Percentiles rank a stretch among this genome's conserved stretches.
phyloP scores from a whole-genome alignment of 1,140 invertebrate genomes.

The Eupristina koningsbergeri region DNA sequence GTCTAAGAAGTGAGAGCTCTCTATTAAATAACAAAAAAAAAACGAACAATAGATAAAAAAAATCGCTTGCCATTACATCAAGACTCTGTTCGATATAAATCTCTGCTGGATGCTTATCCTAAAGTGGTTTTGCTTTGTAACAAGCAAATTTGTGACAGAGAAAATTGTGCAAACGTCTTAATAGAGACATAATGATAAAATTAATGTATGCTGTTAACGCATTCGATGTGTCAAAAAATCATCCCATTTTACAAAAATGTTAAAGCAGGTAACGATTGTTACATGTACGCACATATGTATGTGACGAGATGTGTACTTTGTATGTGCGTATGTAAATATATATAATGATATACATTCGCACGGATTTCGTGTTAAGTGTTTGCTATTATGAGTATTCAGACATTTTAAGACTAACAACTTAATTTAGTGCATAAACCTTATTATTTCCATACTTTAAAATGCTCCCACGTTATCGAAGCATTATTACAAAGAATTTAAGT shows the following conservation, averaged over 20 bases:
- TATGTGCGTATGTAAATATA: not conserved
- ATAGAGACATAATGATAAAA: conserved; percentile 5
- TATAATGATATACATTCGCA: conserved; percentile 10
- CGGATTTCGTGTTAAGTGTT: conserved; percentile 43
- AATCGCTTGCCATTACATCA: conserved; percentile 44
- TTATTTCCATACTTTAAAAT: conserved; percentile 11
- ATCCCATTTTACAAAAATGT: conserved; percentile 10
- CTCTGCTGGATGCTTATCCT: conserved; percentile 40
- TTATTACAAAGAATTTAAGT: conserved; percentile 31
- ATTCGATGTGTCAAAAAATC: conserved; percentile 28
- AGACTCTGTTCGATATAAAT: conserved; percentile 50
- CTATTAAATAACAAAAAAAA: conserved; percentile 27
- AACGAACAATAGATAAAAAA: conserved; percentile 35
- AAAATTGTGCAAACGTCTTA: conserved; percentile 12
- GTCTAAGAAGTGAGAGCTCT: conserved; percentile 44
- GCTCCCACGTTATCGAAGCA: conserved; percentile 17
- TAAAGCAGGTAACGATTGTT: not conserved
- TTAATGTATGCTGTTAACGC: conserved; percentile 6
- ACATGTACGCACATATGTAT: conserved; percentile 15
- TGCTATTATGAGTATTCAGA: conserved; percentile 42
- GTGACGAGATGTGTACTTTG: not conserved
- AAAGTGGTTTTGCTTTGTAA: conserved; percentile 24
- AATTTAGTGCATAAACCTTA: conserved; percentile 16
- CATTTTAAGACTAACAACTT: conserved; percentile 39
- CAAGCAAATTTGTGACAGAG: not conserved